Conservation (phyloP, 1,140 invertebrate species). For the Bombus cullumanus region DNA sequence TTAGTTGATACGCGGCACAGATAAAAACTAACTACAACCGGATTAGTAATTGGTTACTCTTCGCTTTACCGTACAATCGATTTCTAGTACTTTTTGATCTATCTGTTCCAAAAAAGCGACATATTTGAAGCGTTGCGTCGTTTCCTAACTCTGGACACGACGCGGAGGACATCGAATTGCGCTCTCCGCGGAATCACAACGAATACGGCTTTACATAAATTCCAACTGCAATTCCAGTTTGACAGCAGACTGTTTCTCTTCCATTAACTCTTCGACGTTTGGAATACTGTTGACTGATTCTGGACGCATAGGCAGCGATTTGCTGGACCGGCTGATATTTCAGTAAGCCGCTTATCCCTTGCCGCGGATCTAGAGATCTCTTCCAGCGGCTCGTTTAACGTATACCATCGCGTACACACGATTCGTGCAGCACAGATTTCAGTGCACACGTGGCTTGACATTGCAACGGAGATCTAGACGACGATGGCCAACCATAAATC, state of each 20-base stretch:
- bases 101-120: not conserved
- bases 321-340: constrained; percentile 51
- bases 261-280: constrained; percentile 32
- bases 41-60: too few species aligned
- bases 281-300: constrained; percentile 44
- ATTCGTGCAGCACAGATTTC: constrained; percentile 2
- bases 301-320: constrained; percentile 38
- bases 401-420: constrained; percentile 4
- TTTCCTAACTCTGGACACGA: too few species aligned
- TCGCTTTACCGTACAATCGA: not conserved
- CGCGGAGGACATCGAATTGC: not conserved
- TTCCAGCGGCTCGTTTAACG: constrained; percentile 26
- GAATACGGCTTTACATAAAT: constrained; percentile 7
- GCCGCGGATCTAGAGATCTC: constrained; percentile 58
- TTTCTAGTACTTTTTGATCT: not conserved
- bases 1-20: too few species aligned
- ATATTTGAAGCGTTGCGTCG: too few species aligned
- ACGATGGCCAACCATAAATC: constrained; percentile 70
- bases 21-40: too few species aligned
- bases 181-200: not conserved
- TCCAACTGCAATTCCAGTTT: not conserved
- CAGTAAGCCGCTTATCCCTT: constrained; percentile 62
- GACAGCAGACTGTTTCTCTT: constrained; percentile 29
- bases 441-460: constrained; percentile 44
- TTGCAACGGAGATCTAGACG: constrained; percentile 30